Conservation (phyloP, 2,888 invertebrate genomes). For the Erannis defoliaria region DNA sequence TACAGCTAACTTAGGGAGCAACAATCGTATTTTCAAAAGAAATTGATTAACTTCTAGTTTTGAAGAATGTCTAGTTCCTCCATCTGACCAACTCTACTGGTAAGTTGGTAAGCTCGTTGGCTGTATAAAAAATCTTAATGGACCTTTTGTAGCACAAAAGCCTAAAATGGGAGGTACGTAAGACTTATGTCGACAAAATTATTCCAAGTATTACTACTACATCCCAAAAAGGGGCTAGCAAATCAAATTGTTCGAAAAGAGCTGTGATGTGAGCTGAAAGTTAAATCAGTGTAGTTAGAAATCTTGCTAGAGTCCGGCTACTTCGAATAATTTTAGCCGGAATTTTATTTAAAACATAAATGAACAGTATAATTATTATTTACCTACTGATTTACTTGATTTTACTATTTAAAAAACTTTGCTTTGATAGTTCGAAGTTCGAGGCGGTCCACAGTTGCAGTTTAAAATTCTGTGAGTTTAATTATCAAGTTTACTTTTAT, state of each 20-base stretch:
- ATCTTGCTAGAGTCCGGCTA: conserved; percentile 2
- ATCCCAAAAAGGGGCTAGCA: conserved; percentile 50
- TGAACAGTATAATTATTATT: neutral
- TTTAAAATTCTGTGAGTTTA: too few relatives aligned
- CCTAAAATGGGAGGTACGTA: conserved; percentile 37
- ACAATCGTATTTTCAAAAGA: too few relatives aligned
- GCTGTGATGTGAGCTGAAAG: conserved; percentile 54
- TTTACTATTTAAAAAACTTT: too few relatives aligned
- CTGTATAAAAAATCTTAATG: conserved; percentile 8
- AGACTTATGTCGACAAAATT: conserved; percentile 32
- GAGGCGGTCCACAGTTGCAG: too few relatives aligned
- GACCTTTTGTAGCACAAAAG: conserved; percentile 24
- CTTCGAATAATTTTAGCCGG: neutral
- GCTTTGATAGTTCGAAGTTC: too few relatives aligned
- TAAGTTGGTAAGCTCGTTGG: neutral
- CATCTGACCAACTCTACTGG: neutral
- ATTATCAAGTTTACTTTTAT: too few relatives aligned
- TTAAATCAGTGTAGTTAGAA: conserved; percentile 45
- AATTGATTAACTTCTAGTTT: too few relatives aligned
- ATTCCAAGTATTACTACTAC: conserved; percentile 35
- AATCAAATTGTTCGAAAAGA: conserved; percentile 61
- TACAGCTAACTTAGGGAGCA: too few relatives aligned
- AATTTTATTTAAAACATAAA: neutral
- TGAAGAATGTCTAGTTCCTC: too few relatives aligned
- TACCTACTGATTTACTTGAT: too few relatives aligned